Evolutionary conservation across 2,113 vertebrate species (phyloP).

Genomic region (Leptocoma aspasia): DNA sequence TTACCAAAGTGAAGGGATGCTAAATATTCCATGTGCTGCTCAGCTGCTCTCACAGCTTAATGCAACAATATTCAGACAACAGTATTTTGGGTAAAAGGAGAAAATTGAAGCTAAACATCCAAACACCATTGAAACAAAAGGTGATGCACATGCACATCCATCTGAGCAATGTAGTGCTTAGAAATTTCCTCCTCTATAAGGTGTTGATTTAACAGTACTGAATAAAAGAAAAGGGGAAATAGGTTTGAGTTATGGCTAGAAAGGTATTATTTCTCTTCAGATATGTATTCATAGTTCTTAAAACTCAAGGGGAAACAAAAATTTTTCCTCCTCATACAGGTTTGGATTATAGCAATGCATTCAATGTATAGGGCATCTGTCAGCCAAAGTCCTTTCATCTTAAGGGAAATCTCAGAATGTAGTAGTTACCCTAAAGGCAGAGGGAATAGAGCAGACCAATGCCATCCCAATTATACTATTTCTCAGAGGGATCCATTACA

Average conservation of each 20-base stretch:
- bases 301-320: not conserved
- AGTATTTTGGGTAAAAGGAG: not conserved
- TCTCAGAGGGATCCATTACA: conserved; percentile 55
- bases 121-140: not conserved
- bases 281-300: not conserved
- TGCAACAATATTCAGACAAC: not conserved
- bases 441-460: not conserved
- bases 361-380: conserved; percentile 16
- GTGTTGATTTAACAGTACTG: not conserved
- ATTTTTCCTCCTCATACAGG: not conserved
- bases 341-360: not conserved
- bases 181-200: not conserved
- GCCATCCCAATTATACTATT: conserved; percentile 46
- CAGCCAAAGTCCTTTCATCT: conserved; percentile 36
- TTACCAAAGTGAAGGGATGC: not conserved
- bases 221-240: not conserved
- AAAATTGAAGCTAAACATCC: not conserved
- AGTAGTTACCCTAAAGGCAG: conserved; percentile 42
- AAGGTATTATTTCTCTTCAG: not conserved
- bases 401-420: conserved; percentile 20
- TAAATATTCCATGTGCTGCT: not conserved
- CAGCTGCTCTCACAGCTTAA: not conserved
- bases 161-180: not conserved
- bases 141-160: not conserved
- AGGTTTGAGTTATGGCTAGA: not conserved